phyloP scores from a whole-genome alignment of 2,113 vertebrate genomes.

The Oreocharis arfaki region DNA sequence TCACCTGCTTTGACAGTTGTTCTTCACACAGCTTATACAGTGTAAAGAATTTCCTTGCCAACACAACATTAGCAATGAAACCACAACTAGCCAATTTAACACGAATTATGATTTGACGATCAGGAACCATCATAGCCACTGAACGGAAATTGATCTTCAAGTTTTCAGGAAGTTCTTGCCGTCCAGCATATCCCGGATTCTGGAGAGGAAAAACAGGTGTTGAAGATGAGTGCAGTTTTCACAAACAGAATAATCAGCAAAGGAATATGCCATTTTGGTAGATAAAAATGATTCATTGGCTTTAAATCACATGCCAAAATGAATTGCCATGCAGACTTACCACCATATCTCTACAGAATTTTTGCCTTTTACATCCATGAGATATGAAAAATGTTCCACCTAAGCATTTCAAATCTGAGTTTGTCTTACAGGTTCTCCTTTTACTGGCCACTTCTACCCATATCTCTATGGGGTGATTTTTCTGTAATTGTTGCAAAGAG shows the following conservation, averaged over 20 bases:
- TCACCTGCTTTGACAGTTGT: conserved; percentile 95
- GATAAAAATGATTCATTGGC: background rate
- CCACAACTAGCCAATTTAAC: conserved; percentile 96
- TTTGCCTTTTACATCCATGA: background rate
- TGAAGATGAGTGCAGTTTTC: background rate
- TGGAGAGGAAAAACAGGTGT: conserved; percentile 38
- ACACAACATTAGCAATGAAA: conserved; percentile 86
- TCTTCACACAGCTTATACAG: conserved; percentile 96
- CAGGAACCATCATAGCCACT: conserved; percentile 97
- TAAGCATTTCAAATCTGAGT: background rate
- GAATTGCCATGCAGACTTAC: background rate
- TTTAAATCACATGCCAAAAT: background rate
- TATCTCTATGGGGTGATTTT: background rate
- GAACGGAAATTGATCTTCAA: conserved; percentile 96
- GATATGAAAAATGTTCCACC: background rate
- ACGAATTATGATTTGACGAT: conserved; percentile 95
- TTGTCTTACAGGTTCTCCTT: background rate
- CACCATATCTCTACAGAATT: background rate
- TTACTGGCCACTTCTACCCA: background rate
- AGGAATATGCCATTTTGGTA: background rate
- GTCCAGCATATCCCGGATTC: conserved; percentile 97
- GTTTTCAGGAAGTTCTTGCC: conserved; percentile 96
- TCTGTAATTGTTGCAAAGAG: background rate
- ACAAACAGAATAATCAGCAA: background rate
- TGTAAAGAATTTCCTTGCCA: conserved; percentile 93